These are phyloP conservation scores for Meloidogyne hapla DNA, from an alignment of 1,140 invertebrate species.

Conservation along the genomic window DNA sequence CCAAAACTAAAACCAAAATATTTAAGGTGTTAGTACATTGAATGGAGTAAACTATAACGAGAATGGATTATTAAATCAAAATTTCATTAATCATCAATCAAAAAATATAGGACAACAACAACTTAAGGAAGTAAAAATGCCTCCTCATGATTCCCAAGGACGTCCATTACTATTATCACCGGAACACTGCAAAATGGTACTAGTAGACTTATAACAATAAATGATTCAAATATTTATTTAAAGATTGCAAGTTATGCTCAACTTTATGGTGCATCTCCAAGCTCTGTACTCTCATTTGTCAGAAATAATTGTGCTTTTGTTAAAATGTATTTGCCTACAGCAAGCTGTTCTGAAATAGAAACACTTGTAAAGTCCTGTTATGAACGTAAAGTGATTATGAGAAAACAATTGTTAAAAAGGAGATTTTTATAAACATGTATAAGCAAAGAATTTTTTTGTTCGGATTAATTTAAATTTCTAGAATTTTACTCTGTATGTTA, in stretches of 20 bases:
- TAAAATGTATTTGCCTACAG: constrained; percentile 61
- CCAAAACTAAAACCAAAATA: no score
- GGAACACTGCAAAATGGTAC: constrained; percentile 49
- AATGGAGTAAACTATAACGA: not conserved
- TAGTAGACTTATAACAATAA: constrained; percentile 1
- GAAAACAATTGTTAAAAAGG: not conserved
- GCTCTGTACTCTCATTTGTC: constrained; percentile 50
- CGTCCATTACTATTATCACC: constrained; percentile 49
- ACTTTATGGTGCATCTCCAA: constrained; percentile 47
- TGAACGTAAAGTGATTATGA: constrained; percentile 11
- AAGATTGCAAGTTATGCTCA: constrained; percentile 54
- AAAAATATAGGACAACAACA: not conserved
- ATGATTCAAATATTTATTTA: constrained; percentile 1
- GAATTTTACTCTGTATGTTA: no score
- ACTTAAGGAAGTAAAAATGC: constrained; percentile 2
- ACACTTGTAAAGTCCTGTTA: constrained; percentile 60
- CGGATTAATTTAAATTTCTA: not conserved
- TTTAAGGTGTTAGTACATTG: no score
- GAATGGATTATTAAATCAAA: not conserved
- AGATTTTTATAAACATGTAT: not conserved
- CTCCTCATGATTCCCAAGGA: not conserved
- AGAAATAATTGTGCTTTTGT: constrained; percentile 57
- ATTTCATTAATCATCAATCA: not conserved
- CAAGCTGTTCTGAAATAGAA: constrained; percentile 59
- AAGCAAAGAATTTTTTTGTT: not conserved